A percentile compares a stretch with the other conserved stretches of the same genome.
phyloP scores from a whole-genome alignment of 2,888 invertebrate genomes.

The Drosophila percnosoma region DNA sequence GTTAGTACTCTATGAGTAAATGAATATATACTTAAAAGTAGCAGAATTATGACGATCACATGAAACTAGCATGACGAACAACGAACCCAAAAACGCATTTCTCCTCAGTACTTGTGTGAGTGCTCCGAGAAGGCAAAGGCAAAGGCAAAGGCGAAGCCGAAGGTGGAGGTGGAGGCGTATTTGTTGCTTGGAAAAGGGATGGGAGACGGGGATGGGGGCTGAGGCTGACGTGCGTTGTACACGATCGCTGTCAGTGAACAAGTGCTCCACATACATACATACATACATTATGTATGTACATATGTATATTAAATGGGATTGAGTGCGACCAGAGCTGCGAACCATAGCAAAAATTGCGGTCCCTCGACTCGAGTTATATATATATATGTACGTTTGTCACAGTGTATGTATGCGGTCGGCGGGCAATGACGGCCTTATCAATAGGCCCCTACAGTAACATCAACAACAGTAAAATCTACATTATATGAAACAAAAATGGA shows the following conservation, averaged over 20 bases:
- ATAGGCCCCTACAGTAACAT: slow-evolving; percentile 64
- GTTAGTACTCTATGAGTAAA: slow-evolving; percentile 5
- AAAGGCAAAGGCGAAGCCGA: slow-evolving; percentile 1
- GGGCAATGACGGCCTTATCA: slow-evolving; percentile 68
- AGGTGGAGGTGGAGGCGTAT: slow-evolving; percentile 20
- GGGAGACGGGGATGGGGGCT: slow-evolving; percentile 6
- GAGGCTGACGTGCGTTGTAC: slow-evolving; percentile 19
- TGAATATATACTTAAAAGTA: slow-evolving; percentile 14
- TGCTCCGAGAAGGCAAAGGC: slow-evolving; percentile 14
- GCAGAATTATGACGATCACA: slow-evolving; percentile 66
- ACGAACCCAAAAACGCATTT: slow-evolving; percentile 67
- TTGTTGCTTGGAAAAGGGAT: slow-evolving; percentile 5
- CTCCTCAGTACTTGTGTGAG: slow-evolving; percentile 10
- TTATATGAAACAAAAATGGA: slow-evolving; percentile 38
- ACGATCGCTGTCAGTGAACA: slow-evolving; percentile 51
- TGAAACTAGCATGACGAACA: slow-evolving; percentile 79
- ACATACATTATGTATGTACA: slow-evolving; percentile 10
- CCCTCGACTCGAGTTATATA: slow-evolving; percentile 31
- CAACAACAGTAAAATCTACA: slow-evolving; percentile 41
- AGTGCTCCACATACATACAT: slow-evolving; percentile 54
- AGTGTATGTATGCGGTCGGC: slow-evolving; percentile 46
- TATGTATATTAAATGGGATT: slow-evolving; percentile 8
- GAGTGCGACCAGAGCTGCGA: slow-evolving; percentile 27
- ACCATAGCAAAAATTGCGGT: slow-evolving; percentile 54
- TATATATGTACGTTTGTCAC: slow-evolving; percentile 3